These are phyloP conservation scores for Diadophis punctatus DNA, from an alignment of 2,113 vertebrate species.

Conservation along the genomic window DNA sequence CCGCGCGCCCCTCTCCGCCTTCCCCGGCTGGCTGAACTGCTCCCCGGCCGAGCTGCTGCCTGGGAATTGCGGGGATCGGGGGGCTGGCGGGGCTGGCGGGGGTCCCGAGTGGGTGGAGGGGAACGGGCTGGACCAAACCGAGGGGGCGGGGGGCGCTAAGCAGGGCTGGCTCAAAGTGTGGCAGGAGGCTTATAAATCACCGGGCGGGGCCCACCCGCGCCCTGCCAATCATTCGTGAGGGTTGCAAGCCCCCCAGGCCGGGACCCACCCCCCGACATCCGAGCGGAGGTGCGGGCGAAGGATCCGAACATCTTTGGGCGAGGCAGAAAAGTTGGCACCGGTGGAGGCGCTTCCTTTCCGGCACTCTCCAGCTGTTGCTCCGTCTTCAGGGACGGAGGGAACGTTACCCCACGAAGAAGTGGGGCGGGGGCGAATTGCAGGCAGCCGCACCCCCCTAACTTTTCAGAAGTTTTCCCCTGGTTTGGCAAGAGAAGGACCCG, in stretches of 20 bases:
- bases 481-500: neutral
- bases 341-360: neutral
- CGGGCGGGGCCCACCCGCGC: neutral
- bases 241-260: neutral
- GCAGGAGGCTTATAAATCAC: neutral
- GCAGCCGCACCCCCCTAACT: neutral
- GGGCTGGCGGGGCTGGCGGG: fast-evolving
- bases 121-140: neutral
- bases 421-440: neutral
- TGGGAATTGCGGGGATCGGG: neutral
- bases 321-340: neutral
- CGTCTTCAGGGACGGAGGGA: neutral
- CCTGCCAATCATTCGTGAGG: neutral
- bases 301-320: neutral
- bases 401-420: neutral
- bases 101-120: neutral
- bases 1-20: neutral
- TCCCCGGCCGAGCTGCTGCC: neutral
- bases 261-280: neutral
- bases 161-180: neutral
- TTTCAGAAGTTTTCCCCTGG: neutral
- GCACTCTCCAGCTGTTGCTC: neutral
- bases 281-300: neutral
- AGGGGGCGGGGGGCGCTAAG: no score
- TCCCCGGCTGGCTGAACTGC: neutral